Evolutionary conservation across 2,113 vertebrate genomes (phyloP).

Genomic region (Pelecanoides urinatrix): DNA sequence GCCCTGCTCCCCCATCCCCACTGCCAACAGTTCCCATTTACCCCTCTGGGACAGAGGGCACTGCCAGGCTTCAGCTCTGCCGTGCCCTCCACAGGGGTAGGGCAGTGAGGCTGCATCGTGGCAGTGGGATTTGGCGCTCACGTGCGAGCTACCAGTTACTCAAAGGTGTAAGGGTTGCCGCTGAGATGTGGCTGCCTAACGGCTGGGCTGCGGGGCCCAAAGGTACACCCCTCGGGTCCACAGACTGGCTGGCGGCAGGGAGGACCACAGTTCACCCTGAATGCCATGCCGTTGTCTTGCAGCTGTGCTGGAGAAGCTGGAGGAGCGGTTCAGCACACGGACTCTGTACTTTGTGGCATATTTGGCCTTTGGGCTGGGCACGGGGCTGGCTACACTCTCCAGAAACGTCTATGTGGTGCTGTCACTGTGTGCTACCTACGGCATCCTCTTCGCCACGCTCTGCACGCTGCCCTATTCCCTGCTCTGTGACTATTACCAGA

Average conservation of each 20-base stretch:
- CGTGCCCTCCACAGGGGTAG: rapidly evolving
- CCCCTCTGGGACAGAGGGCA: neutral
- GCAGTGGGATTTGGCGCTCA: neutral
- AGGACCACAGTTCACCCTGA: neutral
- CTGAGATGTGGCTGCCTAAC: neutral
- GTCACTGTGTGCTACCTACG: slow-evolving; percentile 91
- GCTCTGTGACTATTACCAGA: slow-evolving; percentile 98
- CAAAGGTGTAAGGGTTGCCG: rapidly evolving
- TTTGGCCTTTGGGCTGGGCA: slow-evolving; percentile 92
- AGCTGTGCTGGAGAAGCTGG: slow-evolving; percentile 94
- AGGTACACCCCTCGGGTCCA: neutral
- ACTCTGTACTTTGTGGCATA: slow-evolving; percentile 96
- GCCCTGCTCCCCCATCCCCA: neutral
- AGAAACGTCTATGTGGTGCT: slow-evolving; percentile 92
- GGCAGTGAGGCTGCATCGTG: neutral
- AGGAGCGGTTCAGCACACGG: slow-evolving; percentile 88
- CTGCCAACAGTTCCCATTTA: neutral
- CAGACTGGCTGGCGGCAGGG: rapidly evolving
- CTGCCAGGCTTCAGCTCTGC: neutral
- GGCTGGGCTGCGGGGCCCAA: neutral
- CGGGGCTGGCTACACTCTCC: slow-evolving; percentile 90
- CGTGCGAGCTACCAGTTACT: rapidly evolving
- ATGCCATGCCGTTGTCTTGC: neutral
- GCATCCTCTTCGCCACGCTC: slow-evolving; percentile 92
- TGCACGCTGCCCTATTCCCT: slow-evolving; percentile 98